Evolutionary conservation across 2,888 invertebrate genomes (phyloP), one percentile per base, ranked within the genome.

Genomic region (Cynaeus angustus): DNA sequence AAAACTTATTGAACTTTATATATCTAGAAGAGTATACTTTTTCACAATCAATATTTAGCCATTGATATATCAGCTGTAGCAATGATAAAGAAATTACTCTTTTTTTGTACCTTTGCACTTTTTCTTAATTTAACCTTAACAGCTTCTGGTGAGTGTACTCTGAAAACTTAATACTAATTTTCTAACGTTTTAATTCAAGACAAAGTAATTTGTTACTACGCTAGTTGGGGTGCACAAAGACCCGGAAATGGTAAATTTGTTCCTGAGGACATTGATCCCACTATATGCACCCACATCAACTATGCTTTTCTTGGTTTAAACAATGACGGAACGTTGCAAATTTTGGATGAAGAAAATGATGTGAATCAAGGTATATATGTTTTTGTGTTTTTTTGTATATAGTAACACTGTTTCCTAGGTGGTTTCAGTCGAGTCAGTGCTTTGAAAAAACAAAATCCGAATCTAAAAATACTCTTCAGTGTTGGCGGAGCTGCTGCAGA

Each of bases 371-470:
- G 67, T 58, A 21, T 5, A 37, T 2, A 21, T 33, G 21, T 30
- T 33, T 1, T 1, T 30, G 12, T 21, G 1, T 16, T 12, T 53
- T 43, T 64, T 13, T 13, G 4, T 26, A 26, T n/a, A 13, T 58
- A 26, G 16, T 8, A 26, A 0, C 21, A 65, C 28, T 41, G 9
- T 28, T 48, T 56, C 43, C 14, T 30, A 62, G 62, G 33, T 1
- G 66, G 66, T 33, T 48, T 66, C 3, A 66, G 55, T 9, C 9
- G 52, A 14, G 53, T 67, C 6, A 67, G 66, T 10, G 75, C 75
- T 61, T 28, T 79, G 12, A 70, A 67, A 43, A 56, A 74, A 26
- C 68, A 52, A 30, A 66, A 70, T 43, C 55, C 59, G 0, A 59
- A 59, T 28, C 37, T 65, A 14, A 70, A 70, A 43, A 66, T 66